Evolutionary conservation across 2,113 vertebrate genomes (phyloP), one percentile per base, ranked within the genome.

Genomic region (Peromyscus polionotus): DNA sequence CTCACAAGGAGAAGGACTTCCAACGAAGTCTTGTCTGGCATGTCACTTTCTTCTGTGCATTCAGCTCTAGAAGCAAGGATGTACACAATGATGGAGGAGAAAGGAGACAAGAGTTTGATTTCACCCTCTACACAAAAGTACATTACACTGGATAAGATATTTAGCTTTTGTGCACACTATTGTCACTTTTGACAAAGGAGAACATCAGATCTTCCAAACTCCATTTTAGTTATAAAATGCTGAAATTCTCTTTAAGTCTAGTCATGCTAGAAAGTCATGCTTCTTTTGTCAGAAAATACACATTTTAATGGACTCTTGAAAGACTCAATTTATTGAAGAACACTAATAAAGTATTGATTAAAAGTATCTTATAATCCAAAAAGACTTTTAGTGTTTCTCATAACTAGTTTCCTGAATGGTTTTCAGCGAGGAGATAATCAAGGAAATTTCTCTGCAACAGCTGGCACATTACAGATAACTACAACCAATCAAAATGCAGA

Each of bases 51-150:
- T 39, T 83, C 73, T 33, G 67, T 26, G 54, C 80, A 2, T 54
- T 93, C 5, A 81, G 12, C 28, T 95, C 75, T 61, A 48, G 36
- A 7, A 95, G 28, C 11, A 54, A 54, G 14, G 24, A 24, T 72
- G 65, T 91, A 72, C 39, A 91, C 36, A 77, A 54, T 80, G 39
- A 93, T 31, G n/a, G 59, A 89, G 88, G n/a, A 86, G 36, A 92
- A 26, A 91, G 17, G 12, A 80, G 8, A 28, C 8, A 39, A 0
- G 7, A 19, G 5, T 26, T 96, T 87, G 76, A 90, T 68, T 93
- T 80, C 20, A n/a, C 72, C 19, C 77, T 86, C 31, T 89, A 70
- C 48, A 20, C 65, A 67, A 57, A 88, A 19, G 1, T 67, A 59
- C 5, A 16, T 91, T n/a, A 88, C 17, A 68, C n/a, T 91, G 20